These are phyloP conservation scores for Taeniopygia guttata DNA, from an alignment of 2,797 vertebrate species.

Conservation along the genomic window DNA sequence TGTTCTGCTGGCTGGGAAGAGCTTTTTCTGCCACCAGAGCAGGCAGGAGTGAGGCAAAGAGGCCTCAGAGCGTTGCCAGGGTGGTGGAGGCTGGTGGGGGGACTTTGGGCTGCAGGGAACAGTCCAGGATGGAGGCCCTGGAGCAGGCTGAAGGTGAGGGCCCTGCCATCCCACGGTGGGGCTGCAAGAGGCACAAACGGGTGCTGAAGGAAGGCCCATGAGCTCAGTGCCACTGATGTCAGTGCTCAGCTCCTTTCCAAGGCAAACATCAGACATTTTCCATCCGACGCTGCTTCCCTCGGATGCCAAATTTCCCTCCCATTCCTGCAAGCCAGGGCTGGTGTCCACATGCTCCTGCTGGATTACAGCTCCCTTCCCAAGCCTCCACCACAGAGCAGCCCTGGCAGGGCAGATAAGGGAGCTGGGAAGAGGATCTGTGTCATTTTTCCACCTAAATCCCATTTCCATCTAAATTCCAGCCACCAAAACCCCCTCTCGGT, in stretches of 20 bases:
- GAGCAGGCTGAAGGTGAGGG: background rate
- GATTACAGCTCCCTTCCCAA: background rate
- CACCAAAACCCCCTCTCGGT: background rate
- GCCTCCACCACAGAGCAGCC: background rate
- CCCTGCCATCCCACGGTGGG: rapidly evolving
- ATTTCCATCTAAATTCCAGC: background rate
- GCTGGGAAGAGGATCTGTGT: background rate
- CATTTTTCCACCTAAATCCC: background rate
- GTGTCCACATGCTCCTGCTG: background rate
- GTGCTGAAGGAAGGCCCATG: background rate
- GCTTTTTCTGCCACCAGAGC: background rate
- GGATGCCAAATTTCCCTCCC: slow-evolving; percentile 37
- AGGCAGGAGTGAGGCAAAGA: rapidly evolving
- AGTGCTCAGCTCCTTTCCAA: slow-evolving; percentile 18
- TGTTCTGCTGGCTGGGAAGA: background rate
- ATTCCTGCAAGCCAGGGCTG: slow-evolving; percentile 11
- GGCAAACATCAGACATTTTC: slow-evolving; percentile 45
- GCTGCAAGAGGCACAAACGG: background rate
- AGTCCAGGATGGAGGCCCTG: background rate
- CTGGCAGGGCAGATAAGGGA: background rate
- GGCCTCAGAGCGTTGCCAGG: background rate
- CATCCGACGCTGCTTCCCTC: background rate
- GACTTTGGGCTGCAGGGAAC: background rate
- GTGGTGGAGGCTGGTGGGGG: background rate
- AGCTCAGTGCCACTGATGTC: slow-evolving; percentile 24